These are phyloP conservation scores for Gobio occitaniae DNA, from an alignment of 2,797 vertebrate species.

Conservation along the genomic window DNA sequence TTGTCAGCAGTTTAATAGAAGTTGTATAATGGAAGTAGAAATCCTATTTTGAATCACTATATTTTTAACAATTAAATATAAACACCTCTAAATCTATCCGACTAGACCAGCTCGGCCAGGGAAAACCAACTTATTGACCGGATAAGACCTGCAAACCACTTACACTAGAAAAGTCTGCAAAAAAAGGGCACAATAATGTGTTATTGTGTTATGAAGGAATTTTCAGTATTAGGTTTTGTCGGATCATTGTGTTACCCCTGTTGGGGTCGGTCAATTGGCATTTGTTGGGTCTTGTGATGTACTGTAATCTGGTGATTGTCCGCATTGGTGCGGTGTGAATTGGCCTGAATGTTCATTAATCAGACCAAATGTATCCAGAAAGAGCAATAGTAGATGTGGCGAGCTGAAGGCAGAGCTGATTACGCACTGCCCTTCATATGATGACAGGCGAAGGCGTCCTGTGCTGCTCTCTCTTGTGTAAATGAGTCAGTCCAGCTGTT, in stretches of 20 bases:
- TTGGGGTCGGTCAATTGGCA: neutral
- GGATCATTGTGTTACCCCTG: neutral
- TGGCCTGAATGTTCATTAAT: neutral
- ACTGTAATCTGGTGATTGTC: neutral
- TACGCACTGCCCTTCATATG: neutral
- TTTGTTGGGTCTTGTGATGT: neutral
- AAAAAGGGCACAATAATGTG: neutral
- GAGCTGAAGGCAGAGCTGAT: neutral
- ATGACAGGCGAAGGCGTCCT: neutral
- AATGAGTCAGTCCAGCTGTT: slow-evolving; percentile 29
- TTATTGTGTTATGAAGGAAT: neutral
- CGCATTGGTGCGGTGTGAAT: neutral
- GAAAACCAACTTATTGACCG: neutral
- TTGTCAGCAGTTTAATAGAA: neutral
- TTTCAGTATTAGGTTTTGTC: neutral
- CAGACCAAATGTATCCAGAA: neutral
- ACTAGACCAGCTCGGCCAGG: neutral
- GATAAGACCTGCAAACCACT: neutral
- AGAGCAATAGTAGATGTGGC: neutral
- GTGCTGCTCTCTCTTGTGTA: slow-evolving; percentile 12
- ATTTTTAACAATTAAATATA: neutral
- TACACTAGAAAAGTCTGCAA: neutral
- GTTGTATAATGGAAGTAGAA: neutral
- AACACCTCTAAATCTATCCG: neutral
- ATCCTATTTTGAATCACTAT: neutral